Percentiles rank a stretch among this genome's conserved stretches.
These are phyloP conservation scores for Teinopalpus imperialis DNA, from an alignment of 2,888 invertebrate genomes.

Conservation along the genomic window DNA sequence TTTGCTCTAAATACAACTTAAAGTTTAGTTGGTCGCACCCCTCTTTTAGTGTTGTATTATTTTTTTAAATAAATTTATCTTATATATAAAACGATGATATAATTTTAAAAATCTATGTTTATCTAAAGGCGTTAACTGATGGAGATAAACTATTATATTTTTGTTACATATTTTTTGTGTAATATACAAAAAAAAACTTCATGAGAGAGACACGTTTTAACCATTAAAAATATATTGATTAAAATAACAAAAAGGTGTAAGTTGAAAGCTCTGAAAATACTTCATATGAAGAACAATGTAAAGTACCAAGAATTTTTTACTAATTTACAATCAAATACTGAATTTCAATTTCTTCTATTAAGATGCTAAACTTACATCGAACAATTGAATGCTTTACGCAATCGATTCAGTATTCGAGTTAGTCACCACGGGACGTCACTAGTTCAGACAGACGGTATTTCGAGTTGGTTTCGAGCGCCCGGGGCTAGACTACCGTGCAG, in stretches of 20 bases:
- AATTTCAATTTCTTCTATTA: background rate
- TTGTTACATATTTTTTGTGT: too few relatives aligned
- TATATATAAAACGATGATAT: too few relatives aligned
- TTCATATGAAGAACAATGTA: too few relatives aligned
- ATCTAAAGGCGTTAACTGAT: too few relatives aligned
- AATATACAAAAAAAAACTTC: too few relatives aligned
- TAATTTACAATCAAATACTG: slow-evolving; percentile 4
- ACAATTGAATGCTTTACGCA: slow-evolving; percentile 2
- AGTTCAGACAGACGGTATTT: slow-evolving; percentile 44
- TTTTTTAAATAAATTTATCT: too few relatives aligned
- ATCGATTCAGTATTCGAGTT: slow-evolving; percentile 1
- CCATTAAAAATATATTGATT: background rate
- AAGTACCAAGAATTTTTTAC: background rate
- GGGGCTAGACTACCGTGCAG: slow-evolving; percentile 47
- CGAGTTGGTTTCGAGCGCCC: slow-evolving; percentile 45
- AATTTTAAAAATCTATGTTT: too few relatives aligned
- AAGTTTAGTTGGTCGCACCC: slow-evolving; percentile 49
- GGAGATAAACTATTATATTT: too few relatives aligned
- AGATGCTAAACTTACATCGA: slow-evolving; percentile 5
- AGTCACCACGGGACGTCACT: slow-evolving; percentile 11
- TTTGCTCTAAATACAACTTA: slow-evolving; percentile 49
- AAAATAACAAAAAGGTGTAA: too few relatives aligned
- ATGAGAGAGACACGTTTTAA: too few relatives aligned
- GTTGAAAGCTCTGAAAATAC: too few relatives aligned
- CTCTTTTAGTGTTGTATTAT: slow-evolving; percentile 15